These are phyloP conservation scores for Epinotia nisella DNA, from an alignment of 2,888 invertebrate genomes.

Conservation along the genomic window DNA sequence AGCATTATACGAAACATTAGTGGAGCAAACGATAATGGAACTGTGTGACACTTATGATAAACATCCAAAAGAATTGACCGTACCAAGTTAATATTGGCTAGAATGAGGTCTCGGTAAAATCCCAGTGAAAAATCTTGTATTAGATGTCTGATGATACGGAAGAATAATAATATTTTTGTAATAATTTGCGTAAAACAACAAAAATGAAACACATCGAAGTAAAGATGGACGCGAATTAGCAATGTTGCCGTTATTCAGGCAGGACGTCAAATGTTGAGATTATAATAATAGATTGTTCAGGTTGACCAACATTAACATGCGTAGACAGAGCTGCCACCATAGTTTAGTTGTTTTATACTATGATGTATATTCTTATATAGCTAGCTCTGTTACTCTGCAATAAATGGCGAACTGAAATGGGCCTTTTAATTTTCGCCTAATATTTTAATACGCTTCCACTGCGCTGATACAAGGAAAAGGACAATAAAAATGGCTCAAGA, in stretches of 20 bases:
- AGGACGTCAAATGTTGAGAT: too few species aligned
- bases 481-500: too few species aligned
- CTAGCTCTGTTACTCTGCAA: too few species aligned
- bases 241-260: constrained; percentile 63
- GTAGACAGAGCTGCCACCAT: too few species aligned
- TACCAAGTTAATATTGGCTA: constrained; percentile 56
- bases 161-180: constrained; percentile 60
- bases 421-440: too few species aligned
- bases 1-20: constrained; percentile 77
- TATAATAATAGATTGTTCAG: too few species aligned
- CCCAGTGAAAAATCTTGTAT: constrained; percentile 47
- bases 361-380: too few species aligned
- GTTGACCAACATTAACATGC: too few species aligned
- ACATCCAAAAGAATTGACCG: constrained; percentile 55
- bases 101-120: constrained; percentile 52
- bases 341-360: too few species aligned
- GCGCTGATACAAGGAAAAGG: too few species aligned
- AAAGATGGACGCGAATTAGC: constrained; percentile 84
- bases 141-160: constrained; percentile 48
- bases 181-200: constrained; percentile 76
- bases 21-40: constrained; percentile 77
- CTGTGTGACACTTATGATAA: constrained; percentile 75
- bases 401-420: too few species aligned
- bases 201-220: constrained; percentile 75
- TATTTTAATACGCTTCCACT: too few species aligned